These are phyloP conservation scores for Lepidocyrtinus sp. DNA, from an alignment of 2,888 invertebrate species.

Conservation along the genomic window DNA sequence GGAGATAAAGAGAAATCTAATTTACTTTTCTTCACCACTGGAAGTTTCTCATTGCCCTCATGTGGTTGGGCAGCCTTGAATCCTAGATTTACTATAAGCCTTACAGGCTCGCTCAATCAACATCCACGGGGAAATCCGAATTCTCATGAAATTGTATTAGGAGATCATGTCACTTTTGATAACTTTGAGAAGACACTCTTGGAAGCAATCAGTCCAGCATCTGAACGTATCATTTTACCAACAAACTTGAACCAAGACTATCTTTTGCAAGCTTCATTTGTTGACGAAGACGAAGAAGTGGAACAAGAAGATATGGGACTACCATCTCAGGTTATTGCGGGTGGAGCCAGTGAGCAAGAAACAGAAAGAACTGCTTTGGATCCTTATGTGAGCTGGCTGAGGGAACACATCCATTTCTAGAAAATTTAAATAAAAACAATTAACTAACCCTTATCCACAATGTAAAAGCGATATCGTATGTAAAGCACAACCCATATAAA, in stretches of 20 bases:
- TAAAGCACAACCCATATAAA: no score
- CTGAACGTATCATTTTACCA: neutral
- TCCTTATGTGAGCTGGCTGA: conserved; percentile 4
- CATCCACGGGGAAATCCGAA: conserved; percentile 16
- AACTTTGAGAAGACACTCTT: conserved; percentile 32
- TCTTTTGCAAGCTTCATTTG: neutral
- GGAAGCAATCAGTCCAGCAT: conserved; percentile 27
- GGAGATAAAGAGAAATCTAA: conserved; percentile 27
- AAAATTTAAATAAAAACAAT: no score
- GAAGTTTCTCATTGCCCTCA: conserved; percentile 37
- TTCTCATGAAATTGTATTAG: conserved; percentile 34
- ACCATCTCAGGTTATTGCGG: no score
- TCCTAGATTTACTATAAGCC: conserved; percentile 36
- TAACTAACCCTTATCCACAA: no score
- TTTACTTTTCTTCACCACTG: conserved; percentile 30
- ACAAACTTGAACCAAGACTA: neutral
- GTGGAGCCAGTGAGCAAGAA: neutral
- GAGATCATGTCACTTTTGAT: conserved; percentile 28
- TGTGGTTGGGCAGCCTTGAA: conserved; percentile 25
- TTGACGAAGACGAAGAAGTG: neutral
- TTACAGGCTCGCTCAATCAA: conserved; percentile 31
- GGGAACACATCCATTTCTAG: neutral
- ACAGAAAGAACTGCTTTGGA: neutral
- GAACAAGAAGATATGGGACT: neutral
- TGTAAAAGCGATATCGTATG: no score